Evolutionary conservation across 1,140 invertebrate genomes (phyloP), one percentile per base, ranked within the genome.

Genomic region (Mercenaria mercenaria): DNA sequence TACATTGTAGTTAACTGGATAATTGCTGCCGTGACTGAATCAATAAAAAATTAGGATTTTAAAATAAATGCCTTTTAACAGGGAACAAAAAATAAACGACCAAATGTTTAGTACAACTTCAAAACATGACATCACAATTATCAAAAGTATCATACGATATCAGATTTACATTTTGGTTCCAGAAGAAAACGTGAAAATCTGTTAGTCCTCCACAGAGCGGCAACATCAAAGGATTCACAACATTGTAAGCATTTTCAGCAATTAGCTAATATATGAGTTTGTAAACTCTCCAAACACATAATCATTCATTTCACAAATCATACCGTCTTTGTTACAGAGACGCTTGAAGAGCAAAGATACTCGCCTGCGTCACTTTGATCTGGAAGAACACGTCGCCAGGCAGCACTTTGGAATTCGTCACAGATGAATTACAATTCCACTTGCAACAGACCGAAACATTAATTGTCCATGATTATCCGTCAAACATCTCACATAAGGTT

Each of bases 361-460:
- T 47, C 85, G 56, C 26, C 37, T 77, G 47, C 26, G 50, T 41
- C 26, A 81, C 86, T 88, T 88, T 88, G 86, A 88, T 88, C 74
- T 81, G 39, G 20, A 72, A 37, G 61, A 59, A 34, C 29, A 8
- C 23, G 86, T 88, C 43, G 64, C 86, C 76, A 88, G n/a, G 77
- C 52, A 88, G 81, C 76, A 50, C 64, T 50, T 52, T 50, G 52
- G 86, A 79, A 88, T 79, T 29, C 15, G 86, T 81, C 39, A 88
- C 43, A 52, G 86, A 50, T 37, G 59, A 88, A n/a, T 88, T 41
- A 79, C 56, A 88, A 81, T 80, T 72, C 32, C 18, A n/a, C 6
- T 47, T 13, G 56, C 37, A 72, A 81, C 77, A 88, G 86, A 88
- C 86, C 86, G 41, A 20, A 50, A 64, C 86, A 88, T 88, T 88